Conservation (phyloP, 2,888 invertebrate genomes). For the Macrosiphum euphorbiae region DNA sequence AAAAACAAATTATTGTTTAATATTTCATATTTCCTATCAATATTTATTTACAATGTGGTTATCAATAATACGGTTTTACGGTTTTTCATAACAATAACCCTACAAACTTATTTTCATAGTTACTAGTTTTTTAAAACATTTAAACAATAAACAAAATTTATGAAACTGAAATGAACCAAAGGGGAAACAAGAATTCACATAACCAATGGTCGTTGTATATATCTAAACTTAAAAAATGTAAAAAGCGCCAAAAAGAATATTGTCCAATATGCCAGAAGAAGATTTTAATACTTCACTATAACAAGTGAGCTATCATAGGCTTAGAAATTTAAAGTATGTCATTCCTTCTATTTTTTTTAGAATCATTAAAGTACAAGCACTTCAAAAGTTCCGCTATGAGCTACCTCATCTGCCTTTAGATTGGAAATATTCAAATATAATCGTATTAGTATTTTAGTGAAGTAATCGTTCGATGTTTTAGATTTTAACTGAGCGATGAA, state of each 20-base stretch:
- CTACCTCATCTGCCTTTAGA: neutral
- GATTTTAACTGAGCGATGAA: too few species aligned
- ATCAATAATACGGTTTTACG: neutral
- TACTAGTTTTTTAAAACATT: slow-evolving; percentile 17
- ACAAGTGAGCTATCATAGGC: neutral
- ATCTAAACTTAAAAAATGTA: neutral
- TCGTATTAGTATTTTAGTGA: neutral
- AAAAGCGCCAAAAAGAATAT: slow-evolving; percentile 16
- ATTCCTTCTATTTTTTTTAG: neutral
- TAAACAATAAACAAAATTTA: neutral
- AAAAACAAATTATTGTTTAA: neutral
- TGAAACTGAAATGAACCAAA: slow-evolving; percentile 6
- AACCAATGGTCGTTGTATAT: neutral
- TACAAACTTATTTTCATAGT: slow-evolving; percentile 9
- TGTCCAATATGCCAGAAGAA: slow-evolving; percentile 44
- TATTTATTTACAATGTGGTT: neutral
- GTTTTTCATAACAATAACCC: neutral
- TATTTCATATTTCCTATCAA: neutral
- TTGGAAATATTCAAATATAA: neutral
- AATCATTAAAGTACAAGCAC: neutral
- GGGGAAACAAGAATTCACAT: neutral
- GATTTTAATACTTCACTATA: neutral
- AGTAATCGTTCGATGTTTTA: neutral
- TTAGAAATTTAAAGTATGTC: neutral
- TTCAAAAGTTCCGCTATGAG: neutral